Evolutionary conservation across 2,888 invertebrate species (phyloP), one percentile per base, ranked within the genome.

Genomic region (Thera obeliscata): DNA sequence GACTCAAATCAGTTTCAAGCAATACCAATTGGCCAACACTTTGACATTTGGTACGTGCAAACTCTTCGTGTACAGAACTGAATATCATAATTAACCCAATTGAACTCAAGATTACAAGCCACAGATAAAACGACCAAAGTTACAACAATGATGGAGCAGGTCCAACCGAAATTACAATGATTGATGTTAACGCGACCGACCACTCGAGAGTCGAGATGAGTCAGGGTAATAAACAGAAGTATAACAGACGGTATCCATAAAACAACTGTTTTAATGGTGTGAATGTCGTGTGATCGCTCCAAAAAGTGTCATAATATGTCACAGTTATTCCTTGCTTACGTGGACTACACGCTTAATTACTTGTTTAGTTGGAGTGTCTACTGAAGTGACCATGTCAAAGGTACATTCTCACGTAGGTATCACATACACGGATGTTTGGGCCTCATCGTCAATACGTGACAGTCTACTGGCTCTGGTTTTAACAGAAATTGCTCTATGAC

Each of bases 231-330:
- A 80, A 81, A 80, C 76, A 77, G 72, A 72, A 72, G 66, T 73
- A 64, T 57, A 66, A 57, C 66, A 57, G 72, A 69, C 70, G 54
- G 63, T 62, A 62, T 69, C 69, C 67, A 73, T 46, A 67, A 74
- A 79, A 82, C 81, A 77, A 84, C 83, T 78, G 85, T 84, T 86
- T 83, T 81, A 87, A 88, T 83, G 84, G 85, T 88, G 87, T 81
- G 88, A 88, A 87, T 80, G 73, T 75, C 73, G 69, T 75, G 61
- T 74, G 73, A 78, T 72, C 77, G 79, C 79, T 80, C 76, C 77
- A 55, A 75, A 75, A 77, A 75, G 69, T 74, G 71, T 74, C 76
- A 74, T 78, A 55, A 61, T 58, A 72, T 67, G 73, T 62, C 73
- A 77, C 75, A 78, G 69, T 75, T 81, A 74, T 72, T 70, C 61